Evolutionary conservation across 2,113 vertebrate genomes (phyloP).

Genomic region (Macquaria ambigua): DNA sequence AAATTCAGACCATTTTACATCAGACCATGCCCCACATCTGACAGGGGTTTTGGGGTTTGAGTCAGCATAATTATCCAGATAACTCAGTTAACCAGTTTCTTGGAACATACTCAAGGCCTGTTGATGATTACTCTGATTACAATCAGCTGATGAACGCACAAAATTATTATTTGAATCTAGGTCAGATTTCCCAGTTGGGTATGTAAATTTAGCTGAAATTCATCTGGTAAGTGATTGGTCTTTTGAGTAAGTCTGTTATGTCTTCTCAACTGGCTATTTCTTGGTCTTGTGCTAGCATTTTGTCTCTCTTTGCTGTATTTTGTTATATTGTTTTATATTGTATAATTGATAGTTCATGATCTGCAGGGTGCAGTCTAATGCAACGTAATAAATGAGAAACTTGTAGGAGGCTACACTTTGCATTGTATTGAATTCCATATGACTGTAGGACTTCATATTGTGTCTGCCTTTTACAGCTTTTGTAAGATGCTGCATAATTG

Average conservation of each 20-base stretch:
- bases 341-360: neutral
- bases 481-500: constrained; percentile 16
- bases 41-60: constrained; percentile 5
- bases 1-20: neutral
- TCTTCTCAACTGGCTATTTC: neutral
- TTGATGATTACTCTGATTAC: neutral
- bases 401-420: neutral
- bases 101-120: constrained; percentile 1
- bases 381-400: neutral
- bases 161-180: constrained; percentile 13
- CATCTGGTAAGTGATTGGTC: neutral
- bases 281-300: neutral
- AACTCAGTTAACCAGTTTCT: constrained; percentile 8
- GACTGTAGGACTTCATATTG: neutral
- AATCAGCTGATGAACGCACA: constrained; percentile 8
- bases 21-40: constrained; percentile 1
- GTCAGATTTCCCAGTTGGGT: neutral
- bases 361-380: neutral
- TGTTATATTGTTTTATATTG: neutral
- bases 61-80: constrained; percentile 15
- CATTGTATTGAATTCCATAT: neutral
- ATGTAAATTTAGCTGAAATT: neutral
- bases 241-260: neutral
- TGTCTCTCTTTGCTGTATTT: neutral
- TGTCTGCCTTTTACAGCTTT: neutral